Evolutionary conservation across 2,888 invertebrate species (phyloP).

Genomic region (Drosophila ustulata): DNA sequence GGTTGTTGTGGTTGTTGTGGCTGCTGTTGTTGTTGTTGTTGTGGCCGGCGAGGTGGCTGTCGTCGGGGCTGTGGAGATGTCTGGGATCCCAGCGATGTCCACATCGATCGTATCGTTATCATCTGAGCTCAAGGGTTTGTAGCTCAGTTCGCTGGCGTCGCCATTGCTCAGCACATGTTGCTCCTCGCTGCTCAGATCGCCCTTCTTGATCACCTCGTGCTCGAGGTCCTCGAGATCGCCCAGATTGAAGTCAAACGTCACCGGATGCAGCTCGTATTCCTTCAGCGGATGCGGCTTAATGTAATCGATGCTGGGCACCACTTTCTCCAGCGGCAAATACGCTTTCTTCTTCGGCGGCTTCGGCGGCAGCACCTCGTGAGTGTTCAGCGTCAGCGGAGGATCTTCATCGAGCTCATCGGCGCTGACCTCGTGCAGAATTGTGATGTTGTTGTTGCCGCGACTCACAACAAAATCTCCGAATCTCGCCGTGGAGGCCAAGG

Average conservation of each 20-base stretch:
- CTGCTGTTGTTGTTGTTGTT: constrained; percentile 10
- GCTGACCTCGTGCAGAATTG: constrained; percentile 76
- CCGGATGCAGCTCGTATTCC: constrained; percentile 82
- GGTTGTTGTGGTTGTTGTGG: no score
- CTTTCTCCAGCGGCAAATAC: constrained; percentile 77
- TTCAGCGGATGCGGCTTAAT: constrained; percentile 76
- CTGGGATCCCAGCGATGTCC: constrained; percentile 48
- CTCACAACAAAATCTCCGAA: constrained; percentile 16
- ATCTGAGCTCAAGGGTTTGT: constrained; percentile 62
- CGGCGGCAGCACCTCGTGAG: constrained; percentile 75
- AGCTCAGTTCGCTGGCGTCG: constrained; percentile 46
- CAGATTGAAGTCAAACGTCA: constrained; percentile 83
- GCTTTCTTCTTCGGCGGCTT: constrained; percentile 83
- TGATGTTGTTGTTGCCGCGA: constrained; percentile 67
- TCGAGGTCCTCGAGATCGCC: constrained; percentile 84
- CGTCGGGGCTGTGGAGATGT: constrained; percentile 35
- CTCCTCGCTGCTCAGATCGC: constrained; percentile 81
- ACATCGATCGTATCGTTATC: constrained; percentile 62
- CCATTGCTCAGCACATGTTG: constrained; percentile 76
- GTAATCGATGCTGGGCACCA: constrained; percentile 71
- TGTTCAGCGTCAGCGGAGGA: constrained; percentile 74
- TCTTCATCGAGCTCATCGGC: constrained; percentile 12
- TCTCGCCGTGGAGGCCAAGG: constrained; percentile 37
- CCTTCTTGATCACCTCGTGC: constrained; percentile 82
- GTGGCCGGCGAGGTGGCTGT: constrained; percentile 37